phyloP scores from a whole-genome alignment of 2,888 invertebrate genomes.

The Pristionchus mayeri region DNA sequence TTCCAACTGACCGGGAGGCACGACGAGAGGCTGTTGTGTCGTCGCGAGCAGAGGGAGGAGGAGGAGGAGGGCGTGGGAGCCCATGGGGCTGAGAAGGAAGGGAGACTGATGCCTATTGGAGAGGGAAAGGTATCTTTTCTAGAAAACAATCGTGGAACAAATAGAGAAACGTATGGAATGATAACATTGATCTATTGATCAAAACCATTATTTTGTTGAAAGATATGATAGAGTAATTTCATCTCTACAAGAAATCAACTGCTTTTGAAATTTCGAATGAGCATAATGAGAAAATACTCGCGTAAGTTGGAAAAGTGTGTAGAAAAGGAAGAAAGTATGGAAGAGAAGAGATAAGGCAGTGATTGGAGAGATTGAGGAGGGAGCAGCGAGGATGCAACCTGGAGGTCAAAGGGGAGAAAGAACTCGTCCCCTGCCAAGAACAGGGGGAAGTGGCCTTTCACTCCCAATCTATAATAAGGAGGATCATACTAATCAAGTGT shows the following conservation, averaged over 20 bases:
- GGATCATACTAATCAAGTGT: too few species aligned
- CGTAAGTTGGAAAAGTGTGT: not conserved
- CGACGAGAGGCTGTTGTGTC: not conserved
- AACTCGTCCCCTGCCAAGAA: constrained; percentile 21
- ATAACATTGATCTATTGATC: not conserved
- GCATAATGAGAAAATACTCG: not conserved
- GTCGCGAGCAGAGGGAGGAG: not conserved
- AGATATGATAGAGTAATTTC: too few species aligned
- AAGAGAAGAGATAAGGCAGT: not conserved
- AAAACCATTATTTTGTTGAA: not conserved
- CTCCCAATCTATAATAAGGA: too few species aligned
- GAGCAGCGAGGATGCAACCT: not conserved
- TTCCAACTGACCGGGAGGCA: not conserved
- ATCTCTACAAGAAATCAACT: not conserved
- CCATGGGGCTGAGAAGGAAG: not conserved
- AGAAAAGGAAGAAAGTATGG: not conserved
- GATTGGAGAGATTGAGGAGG: not conserved
- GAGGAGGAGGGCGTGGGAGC: not conserved
- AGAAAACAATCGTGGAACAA: too few species aligned
- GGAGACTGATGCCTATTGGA: constrained; percentile 33
- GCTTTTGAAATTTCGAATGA: not conserved
- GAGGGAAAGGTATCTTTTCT: not conserved
- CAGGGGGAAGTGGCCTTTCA: constrained; percentile 4
- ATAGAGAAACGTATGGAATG: not conserved
- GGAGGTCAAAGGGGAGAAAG: constrained; percentile 12